A percentile compares a stretch with the other conserved stretches of the same genome.
Evolutionary conservation across 2,888 invertebrate genomes (phyloP).

Genomic region (Sphaeridia pumilis): DNA sequence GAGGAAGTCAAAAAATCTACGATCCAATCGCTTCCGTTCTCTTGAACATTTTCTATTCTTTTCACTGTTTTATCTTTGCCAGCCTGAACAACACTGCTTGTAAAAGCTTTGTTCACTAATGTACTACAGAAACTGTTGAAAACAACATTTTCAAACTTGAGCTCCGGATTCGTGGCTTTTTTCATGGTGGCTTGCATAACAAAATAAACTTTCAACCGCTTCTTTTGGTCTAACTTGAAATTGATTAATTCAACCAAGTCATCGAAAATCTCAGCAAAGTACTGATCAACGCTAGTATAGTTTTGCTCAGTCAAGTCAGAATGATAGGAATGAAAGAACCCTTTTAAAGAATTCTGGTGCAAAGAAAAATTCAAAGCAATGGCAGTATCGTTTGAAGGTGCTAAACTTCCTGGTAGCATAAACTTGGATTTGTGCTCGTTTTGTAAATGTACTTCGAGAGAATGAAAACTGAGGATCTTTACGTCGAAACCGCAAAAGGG

Average conservation of each 20-base stretch:
- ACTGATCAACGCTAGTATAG: not conserved
- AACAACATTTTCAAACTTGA: not conserved
- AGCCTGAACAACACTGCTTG: no score
- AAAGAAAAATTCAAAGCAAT: not conserved
- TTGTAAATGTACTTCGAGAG: not conserved
- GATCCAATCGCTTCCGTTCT: not conserved
- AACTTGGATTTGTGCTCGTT: not conserved
- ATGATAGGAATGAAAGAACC: not conserved
- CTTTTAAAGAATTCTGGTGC: not conserved
- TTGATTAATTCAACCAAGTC: not conserved
- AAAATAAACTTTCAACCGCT: not conserved
- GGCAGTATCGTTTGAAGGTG: not conserved
- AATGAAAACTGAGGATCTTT: not conserved
- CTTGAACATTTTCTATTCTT: not conserved
- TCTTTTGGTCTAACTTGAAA: not conserved
- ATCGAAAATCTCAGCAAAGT: not conserved
- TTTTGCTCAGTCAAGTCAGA: not conserved
- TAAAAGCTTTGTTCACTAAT: no score
- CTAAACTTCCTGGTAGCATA: not conserved
- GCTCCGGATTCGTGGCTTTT: not conserved
- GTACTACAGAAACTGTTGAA: no score
- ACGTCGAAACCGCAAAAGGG: no score
- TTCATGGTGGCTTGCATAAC: not conserved
- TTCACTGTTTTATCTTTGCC: not conserved
- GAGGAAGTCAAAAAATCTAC: not conserved